A percentile compares a stretch with the other conserved stretches of the same genome.
Evolutionary conservation across 2,113 vertebrate species (phyloP).

Genomic region (Columbina picui): DNA sequence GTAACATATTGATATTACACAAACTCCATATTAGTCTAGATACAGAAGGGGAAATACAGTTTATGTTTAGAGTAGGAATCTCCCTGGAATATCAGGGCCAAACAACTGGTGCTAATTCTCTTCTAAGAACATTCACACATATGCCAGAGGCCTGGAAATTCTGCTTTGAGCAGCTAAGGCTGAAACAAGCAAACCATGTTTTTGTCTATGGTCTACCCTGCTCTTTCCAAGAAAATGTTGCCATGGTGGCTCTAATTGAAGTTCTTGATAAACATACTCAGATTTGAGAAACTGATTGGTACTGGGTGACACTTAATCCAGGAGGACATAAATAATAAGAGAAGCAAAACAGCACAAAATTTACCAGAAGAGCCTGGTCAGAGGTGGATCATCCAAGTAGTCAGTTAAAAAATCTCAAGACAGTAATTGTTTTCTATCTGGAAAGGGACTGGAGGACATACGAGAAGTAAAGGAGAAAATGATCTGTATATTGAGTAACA

Average conservation of each 20-base stretch:
- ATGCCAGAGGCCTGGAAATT: neutral
- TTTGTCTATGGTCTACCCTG: neutral
- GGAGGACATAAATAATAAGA: neutral
- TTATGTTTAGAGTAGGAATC: neutral
- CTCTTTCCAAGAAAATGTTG: neutral
- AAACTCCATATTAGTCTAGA: neutral
- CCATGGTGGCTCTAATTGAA: neutral
- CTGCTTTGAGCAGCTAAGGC: neutral
- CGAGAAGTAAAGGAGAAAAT: neutral
- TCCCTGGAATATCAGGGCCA: neutral
- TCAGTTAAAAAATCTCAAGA: neutral
- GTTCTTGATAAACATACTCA: neutral
- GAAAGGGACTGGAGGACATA: neutral
- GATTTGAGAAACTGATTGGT: neutral
- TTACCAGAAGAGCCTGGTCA: neutral
- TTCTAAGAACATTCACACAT: neutral
- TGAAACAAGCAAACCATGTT: neutral
- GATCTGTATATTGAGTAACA: neutral
- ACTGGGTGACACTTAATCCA: neutral
- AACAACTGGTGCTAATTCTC: neutral
- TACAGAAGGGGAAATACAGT: neutral
- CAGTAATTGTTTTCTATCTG: neutral
- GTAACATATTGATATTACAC: neutral
- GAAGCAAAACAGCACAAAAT: neutral
- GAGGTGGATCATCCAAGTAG: neutral